phyloP scores from a whole-genome alignment of 2,113 vertebrate species.

The Origma solitaria region DNA sequence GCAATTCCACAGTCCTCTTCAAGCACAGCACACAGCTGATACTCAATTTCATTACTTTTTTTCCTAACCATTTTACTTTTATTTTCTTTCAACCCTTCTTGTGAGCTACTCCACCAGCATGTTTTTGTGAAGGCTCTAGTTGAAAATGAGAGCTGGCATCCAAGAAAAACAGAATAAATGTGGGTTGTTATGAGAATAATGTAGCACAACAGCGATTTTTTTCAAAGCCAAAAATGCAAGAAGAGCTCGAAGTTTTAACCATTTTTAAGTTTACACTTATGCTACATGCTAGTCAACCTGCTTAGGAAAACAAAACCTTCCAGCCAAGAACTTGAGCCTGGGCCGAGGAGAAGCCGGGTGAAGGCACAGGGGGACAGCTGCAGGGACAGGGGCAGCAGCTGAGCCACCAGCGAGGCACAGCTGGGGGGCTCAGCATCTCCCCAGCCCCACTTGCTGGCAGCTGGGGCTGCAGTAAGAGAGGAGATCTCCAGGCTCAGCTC shows the following conservation, averaged over 20 bases:
- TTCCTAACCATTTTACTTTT: background rate
- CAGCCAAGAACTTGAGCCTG: background rate
- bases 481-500: background rate
- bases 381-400: background rate
- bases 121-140: background rate
- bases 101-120: background rate
- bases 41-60: background rate
- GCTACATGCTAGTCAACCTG: background rate
- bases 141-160: background rate
- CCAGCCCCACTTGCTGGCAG: rapidly evolving
- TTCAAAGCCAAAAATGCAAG: background rate
- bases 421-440: background rate
- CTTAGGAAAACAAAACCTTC: background rate
- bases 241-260: background rate
- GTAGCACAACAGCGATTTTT: background rate
- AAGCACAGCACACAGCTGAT: background rate
- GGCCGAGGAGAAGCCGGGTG: background rate
- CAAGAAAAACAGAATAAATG: background rate
- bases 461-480: background rate
- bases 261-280: background rate
- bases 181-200: background rate
- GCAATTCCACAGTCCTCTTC: background rate
- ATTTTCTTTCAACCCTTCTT: background rate
- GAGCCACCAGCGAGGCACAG: rapidly evolving
- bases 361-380: background rate